A percentile compares a stretch with the other conserved stretches of the same genome.
Conservation (phyloP, 2,113 vertebrate genomes). For the Amphilophus citrinellus region DNA sequence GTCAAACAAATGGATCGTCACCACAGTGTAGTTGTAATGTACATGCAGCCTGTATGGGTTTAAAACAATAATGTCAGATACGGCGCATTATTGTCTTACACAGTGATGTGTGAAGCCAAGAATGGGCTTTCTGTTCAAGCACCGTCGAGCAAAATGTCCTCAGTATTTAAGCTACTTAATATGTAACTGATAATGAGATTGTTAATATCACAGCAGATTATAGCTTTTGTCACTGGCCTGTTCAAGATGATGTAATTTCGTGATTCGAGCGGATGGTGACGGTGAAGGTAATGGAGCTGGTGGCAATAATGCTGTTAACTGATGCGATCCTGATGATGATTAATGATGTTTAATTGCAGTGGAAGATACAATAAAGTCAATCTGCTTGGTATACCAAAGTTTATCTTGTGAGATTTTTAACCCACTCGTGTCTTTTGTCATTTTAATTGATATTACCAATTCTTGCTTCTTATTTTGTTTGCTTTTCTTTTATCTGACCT, state of each 20-base stretch:
- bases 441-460: background rate
- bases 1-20: conserved; percentile 43
- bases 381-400: conserved; percentile 56
- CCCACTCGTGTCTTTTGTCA: background rate
- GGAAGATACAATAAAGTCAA: conserved; percentile 72
- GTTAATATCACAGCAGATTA: conserved; percentile 64
- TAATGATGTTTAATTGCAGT: conserved; percentile 65
- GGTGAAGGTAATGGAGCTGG: conserved; percentile 43
- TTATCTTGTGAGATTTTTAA: conserved; percentile 30
- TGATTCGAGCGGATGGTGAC: conserved; percentile 38
- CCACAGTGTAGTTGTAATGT: conserved; percentile 62
- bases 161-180: conserved; percentile 65
- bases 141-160: conserved; percentile 60
- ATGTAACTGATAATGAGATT: conserved; percentile 70
- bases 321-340: conserved; percentile 55
- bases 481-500: background rate
- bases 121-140: conserved; percentile 60
- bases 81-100: conserved; percentile 57
- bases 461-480: background rate
- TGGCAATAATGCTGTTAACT: conserved; percentile 56
- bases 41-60: conserved; percentile 55
- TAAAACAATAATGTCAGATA: conserved; percentile 58
- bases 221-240: conserved; percentile 50
- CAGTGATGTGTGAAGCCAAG: conserved; percentile 45
- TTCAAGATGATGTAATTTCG: conserved; percentile 49